These are phyloP conservation scores for Montipora foliosa DNA, from an alignment of 64 coral and sea anemone genomes.

Conservation along the genomic window DNA sequence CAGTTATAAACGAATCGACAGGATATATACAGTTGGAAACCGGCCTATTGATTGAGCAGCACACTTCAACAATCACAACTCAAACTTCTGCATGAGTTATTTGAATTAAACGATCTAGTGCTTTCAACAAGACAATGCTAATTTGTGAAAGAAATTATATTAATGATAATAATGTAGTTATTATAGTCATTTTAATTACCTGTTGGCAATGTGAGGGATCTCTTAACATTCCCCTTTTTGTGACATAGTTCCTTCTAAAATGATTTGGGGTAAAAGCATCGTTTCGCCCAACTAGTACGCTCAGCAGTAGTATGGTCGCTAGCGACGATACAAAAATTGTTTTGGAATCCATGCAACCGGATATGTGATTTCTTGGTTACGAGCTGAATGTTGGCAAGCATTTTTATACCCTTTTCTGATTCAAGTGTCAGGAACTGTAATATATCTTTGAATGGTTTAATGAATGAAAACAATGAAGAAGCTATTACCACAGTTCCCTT, in stretches of 20 bases:
- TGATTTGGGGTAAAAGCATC: background rate
- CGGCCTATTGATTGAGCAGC: too few relatives aligned
- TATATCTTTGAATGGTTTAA: conserved; percentile 3
- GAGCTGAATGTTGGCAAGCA: background rate
- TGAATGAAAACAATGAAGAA: conserved; percentile 15
- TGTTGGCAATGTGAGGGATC: background rate
- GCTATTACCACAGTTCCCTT: background rate
- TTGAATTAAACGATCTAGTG: too few relatives aligned
- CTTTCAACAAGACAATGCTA: too few relatives aligned
- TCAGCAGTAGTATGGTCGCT: background rate
- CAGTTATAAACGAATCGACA: too few relatives aligned
- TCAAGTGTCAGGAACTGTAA: conserved; percentile 14
- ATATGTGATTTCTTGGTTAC: background rate
- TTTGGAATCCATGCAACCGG: background rate
- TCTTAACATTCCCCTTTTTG: background rate
- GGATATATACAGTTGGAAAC: too few relatives aligned
- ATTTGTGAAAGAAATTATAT: too few relatives aligned
- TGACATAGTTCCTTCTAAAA: background rate
- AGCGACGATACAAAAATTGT: background rate
- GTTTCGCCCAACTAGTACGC: background rate
- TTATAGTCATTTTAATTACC: background rate
- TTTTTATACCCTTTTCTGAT: conserved; percentile 25
- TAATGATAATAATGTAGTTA: too few relatives aligned
- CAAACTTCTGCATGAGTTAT: too few relatives aligned
- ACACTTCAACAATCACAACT: too few relatives aligned